Conservation (phyloP, 2,797 vertebrate species). For the Zalophus californianus region DNA sequence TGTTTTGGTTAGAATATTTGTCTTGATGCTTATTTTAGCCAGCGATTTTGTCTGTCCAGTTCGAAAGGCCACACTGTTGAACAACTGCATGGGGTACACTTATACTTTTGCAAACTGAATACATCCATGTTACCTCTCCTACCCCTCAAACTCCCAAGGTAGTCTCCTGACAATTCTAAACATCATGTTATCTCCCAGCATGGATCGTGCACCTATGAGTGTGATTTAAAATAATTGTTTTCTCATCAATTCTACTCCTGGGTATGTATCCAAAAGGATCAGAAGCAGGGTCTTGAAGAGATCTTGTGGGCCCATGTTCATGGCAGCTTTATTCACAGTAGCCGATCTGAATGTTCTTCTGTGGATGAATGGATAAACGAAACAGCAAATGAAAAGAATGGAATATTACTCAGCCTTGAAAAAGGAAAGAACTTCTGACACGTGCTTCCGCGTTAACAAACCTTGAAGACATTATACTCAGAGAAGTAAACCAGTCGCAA, state of each 20-base stretch:
- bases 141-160: neutral
- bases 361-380: neutral
- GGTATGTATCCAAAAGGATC: conserved; percentile 29
- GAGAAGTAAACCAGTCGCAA: conserved; percentile 8
- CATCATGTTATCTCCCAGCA: conserved; percentile 74
- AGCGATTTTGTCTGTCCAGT: conserved; percentile 55
- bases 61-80: conserved; percentile 46
- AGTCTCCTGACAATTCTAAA: conserved; percentile 72
- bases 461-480: neutral
- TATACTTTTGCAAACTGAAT: conserved; percentile 60
- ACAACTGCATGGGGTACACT: conserved; percentile 23
- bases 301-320: neutral
- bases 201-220: conserved; percentile 51
- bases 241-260: neutral
- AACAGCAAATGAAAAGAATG: neutral
- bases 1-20: conserved; percentile 33
- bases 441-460: neutral
- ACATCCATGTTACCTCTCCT: conserved; percentile 21
- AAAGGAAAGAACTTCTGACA: conserved; percentile 19
- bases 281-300: conserved; percentile 3
- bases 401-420: conserved; percentile 33
- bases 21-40: conserved; percentile 73
- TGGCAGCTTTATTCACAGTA: conserved; percentile 16
- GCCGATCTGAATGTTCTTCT: neutral
- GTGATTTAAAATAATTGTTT: conserved; percentile 26